These are phyloP conservation scores for Molorchus minor DNA, from an alignment of 2,888 invertebrate species.

Conservation along the genomic window DNA sequence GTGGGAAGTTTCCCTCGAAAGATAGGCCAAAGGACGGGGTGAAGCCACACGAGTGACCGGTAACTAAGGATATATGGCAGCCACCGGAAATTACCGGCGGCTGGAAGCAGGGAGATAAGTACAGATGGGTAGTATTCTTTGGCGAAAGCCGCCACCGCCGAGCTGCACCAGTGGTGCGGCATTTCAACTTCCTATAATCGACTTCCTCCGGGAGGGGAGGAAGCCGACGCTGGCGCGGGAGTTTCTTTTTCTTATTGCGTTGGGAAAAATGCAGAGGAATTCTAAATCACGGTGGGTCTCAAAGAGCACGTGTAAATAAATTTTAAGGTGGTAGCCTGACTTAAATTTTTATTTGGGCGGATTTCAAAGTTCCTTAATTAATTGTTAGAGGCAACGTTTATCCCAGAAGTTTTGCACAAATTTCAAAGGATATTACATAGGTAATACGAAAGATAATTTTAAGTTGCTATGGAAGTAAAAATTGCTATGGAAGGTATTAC, in stretches of 20 bases:
- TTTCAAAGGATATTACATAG: too few relatives aligned
- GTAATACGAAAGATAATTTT: too few relatives aligned
- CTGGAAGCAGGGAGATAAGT: constrained; percentile 31
- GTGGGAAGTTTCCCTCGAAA: constrained; percentile 12
- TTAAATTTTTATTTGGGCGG: too few relatives aligned
- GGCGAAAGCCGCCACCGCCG: constrained; percentile 6
- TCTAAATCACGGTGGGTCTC: too few relatives aligned
- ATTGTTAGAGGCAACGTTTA: too few relatives aligned
- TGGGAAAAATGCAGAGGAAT: too few relatives aligned
- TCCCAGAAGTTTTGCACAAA: too few relatives aligned
- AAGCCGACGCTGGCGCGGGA: background rate
- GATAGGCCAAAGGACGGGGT: constrained; percentile 28
- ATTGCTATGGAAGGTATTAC: too few relatives aligned
- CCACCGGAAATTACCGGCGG: constrained; percentile 53
- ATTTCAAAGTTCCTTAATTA: too few relatives aligned
- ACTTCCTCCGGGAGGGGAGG: constrained; percentile 17
- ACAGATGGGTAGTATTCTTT: constrained; percentile 21
- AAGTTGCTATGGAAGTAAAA: too few relatives aligned
- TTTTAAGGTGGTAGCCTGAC: too few relatives aligned
- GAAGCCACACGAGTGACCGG: constrained; percentile 43
- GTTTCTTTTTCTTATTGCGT: constrained; percentile 6
- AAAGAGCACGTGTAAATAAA: too few relatives aligned
- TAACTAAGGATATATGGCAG: constrained; percentile 48
- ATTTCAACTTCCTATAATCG: constrained; percentile 20
- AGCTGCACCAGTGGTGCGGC: constrained; percentile 15